Percentiles rank a stretch among this genome's conserved stretches.
Evolutionary conservation across 2,113 vertebrate genomes (phyloP).

Genomic region (Pitta sordida): DNA sequence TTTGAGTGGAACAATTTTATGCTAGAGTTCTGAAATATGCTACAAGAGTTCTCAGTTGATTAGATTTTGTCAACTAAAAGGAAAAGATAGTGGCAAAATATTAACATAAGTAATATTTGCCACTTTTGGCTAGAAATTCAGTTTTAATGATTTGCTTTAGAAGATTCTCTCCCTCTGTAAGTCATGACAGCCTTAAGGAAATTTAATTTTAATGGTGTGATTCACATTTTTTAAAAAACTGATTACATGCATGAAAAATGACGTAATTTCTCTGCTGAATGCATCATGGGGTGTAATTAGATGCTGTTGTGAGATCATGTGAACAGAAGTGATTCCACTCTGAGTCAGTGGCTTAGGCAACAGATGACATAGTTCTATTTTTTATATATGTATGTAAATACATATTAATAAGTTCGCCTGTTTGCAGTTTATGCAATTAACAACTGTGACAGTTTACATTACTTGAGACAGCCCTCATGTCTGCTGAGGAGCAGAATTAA

Average conservation of each 20-base stretch:
- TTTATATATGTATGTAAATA: background rate
- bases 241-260: background rate
- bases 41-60: background rate
- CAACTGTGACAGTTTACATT: background rate
- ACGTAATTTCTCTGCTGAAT: background rate
- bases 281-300: background rate
- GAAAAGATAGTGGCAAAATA: background rate
- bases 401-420: background rate
- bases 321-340: background rate
- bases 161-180: background rate
- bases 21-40: background rate
- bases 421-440: background rate
- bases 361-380: background rate
- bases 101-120: background rate
- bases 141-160: background rate
- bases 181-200: background rate
- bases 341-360: background rate
- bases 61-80: background rate
- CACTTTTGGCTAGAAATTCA: background rate
- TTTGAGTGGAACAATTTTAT: background rate
- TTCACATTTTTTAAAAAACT: background rate
- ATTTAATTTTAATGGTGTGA: background rate
- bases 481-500: background rate
- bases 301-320: background rate
- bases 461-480: background rate